Evolutionary conservation across 2,888 invertebrate genomes (phyloP).

Genomic region (Caenorhabditis sp.): DNA sequence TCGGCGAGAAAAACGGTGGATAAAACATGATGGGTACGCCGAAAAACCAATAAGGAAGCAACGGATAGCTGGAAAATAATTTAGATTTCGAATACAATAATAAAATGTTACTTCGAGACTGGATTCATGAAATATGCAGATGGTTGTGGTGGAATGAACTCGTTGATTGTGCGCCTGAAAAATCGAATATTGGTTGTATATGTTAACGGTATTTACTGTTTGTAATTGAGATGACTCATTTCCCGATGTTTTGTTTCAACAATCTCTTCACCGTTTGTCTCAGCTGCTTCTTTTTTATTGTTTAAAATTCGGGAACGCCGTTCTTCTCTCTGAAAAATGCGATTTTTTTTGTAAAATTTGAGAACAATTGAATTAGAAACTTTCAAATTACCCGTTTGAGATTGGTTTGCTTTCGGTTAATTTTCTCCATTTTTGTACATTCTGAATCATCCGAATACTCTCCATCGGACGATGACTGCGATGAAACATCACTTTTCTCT

Average conservation of each 20-base stretch:
- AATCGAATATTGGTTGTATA: constrained; percentile 6
- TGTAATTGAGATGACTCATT: constrained; percentile 14
- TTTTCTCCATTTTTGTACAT: background rate
- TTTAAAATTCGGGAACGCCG: constrained; percentile 10
- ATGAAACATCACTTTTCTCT: constrained; percentile 14
- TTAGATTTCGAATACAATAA: no score
- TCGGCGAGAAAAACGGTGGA: no score
- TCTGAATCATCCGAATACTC: constrained; percentile 38
- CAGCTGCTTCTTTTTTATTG: background rate
- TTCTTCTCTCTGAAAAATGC: constrained; percentile 11
- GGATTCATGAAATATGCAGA: background rate
- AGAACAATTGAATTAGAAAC: no score
- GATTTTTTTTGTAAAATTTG: no score
- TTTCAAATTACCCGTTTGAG: constrained; percentile 15
- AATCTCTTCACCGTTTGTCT: background rate
- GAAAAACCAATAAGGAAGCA: no score
- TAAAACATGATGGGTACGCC: no score
- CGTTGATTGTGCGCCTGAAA: background rate
- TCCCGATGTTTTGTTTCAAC: background rate
- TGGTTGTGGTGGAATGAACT: constrained; percentile 11
- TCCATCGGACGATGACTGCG: constrained; percentile 29
- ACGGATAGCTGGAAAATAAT: no score
- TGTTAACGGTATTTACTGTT: constrained; percentile 8
- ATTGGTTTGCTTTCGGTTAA: constrained; percentile 6
- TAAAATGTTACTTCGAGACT: no score